Conservation (phyloP, 2,113 vertebrate genomes). For the Brachirus orientalis region DNA sequence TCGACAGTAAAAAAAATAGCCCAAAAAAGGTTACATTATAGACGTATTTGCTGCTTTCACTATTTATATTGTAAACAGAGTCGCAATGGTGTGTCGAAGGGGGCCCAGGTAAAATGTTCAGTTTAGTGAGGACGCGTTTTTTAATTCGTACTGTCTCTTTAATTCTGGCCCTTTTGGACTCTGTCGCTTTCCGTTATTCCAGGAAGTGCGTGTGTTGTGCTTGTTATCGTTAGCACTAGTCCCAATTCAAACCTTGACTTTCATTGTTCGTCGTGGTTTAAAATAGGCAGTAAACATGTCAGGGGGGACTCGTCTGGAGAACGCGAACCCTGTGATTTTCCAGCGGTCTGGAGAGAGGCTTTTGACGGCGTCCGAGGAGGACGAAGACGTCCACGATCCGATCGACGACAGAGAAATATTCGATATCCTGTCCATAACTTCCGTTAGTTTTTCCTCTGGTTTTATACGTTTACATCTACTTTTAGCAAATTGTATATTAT, state of each 20-base stretch:
- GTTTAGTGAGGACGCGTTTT: too few species aligned
- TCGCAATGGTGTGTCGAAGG: too few species aligned
- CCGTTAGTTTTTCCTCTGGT: too few species aligned
- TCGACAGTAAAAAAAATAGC: too few species aligned
- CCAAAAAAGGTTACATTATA: too few species aligned
- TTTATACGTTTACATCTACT: too few species aligned
- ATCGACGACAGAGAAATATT: conserved; percentile 78
- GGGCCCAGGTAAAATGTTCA: too few species aligned
- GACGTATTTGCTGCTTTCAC: too few species aligned
- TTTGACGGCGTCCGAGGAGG: conserved; percentile 52
- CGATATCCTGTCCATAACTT: conserved; percentile 67
- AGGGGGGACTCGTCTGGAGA: conserved; percentile 50
- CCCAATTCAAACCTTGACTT: neutral
- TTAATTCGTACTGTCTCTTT: too few species aligned
- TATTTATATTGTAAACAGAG: too few species aligned
- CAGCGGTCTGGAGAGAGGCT: conserved; percentile 65
- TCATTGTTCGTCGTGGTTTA: neutral
- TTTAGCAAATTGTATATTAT: too few species aligned
- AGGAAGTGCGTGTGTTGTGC: conserved; percentile 14
- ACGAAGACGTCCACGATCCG: conserved; percentile 70
- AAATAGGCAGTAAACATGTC: conserved; percentile 34
- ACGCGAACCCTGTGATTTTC: conserved; percentile 71
- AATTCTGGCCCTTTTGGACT: neutral
- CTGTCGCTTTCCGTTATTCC: conserved; percentile 16
- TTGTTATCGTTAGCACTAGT: neutral